A percentile compares a stretch with the other conserved stretches of the same genome.
Evolutionary conservation across 2,888 invertebrate genomes (phyloP).

Genomic region (Stenoptilia bipunctidactyla): DNA sequence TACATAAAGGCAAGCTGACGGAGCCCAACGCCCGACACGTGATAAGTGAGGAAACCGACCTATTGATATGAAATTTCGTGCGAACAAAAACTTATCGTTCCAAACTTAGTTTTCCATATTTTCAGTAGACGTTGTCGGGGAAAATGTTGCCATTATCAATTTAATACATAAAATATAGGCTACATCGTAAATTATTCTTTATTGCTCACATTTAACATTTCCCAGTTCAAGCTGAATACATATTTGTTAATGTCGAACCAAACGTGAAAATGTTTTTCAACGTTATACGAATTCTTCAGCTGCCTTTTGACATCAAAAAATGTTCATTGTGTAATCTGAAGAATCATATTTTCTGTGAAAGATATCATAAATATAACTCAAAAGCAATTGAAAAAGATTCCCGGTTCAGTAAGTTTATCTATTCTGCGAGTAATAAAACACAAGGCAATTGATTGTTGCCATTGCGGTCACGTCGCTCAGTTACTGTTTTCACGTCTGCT

Average conservation of each 20-base stretch:
- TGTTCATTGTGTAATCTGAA: no score
- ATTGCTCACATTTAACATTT: no score
- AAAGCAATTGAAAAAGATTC: not conserved
- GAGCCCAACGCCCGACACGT: constrained; percentile 14
- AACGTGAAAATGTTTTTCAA: no score
- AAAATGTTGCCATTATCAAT: no score
- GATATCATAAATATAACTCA: not conserved
- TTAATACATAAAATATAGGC: no score
- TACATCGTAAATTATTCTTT: no score
- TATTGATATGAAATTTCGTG: not conserved
- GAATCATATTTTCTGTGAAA: no score
- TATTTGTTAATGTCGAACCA: no score
- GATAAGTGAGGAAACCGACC: not conserved
- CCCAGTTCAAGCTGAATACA: no score
- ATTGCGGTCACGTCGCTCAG: constrained; percentile 66
- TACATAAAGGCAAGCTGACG: constrained; percentile 31
- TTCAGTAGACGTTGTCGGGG: not conserved
- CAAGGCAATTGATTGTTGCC: constrained; percentile 62
- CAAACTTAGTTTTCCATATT: not conserved
- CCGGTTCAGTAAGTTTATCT: not conserved
- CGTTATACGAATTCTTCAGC: no score
- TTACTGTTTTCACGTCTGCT: constrained; percentile 68
- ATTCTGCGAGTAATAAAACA: constrained; percentile 44
- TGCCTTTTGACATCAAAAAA: no score
- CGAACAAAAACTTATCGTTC: not conserved